Evolutionary conservation across 2,888 invertebrate genomes (phyloP), one percentile per base, ranked within the genome.

Genomic region (Xanthorhoe designata): DNA sequence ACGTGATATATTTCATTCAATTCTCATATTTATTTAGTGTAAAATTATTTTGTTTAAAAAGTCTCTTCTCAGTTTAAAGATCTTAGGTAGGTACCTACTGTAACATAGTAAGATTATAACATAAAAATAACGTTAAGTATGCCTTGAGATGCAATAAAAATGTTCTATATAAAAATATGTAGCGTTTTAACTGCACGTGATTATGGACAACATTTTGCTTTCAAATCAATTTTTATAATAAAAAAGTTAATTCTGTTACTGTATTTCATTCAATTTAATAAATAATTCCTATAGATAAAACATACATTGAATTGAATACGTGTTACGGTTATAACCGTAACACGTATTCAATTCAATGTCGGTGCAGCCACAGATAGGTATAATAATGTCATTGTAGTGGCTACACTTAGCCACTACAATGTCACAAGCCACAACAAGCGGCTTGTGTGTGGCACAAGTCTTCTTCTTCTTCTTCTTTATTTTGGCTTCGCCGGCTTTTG

Each of bases 181-280:
- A 84, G 85, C 86, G 87, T 90, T 90, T 90, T 88, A 86, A 87
- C 91, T 92, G 90, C 89, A 84, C 87, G 87, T 87, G 87, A 85
- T 86, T 77, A 85, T 85, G 82, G 88, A 86, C 82, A 85, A 86
- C 83, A 88, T 90, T 59, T 91, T 91, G 92, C 92, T 92, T 92
- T 92, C 85, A 87, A 91, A 91, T 88, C 87, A 83, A 85, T 88
- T 90, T 92, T 92, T 86, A 35, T 86, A 85, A 87, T 83, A 86
- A 91, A 89, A 87, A 82, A 82, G 82, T 79, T 65, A 74, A 88
- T 88, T 87, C 84, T 86, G 86, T 81, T 66, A 75, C 57, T 64
- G 66, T 60, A 42, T 74, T 83, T 80, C 72, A 74, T 76, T 47
- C 0, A 17, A 13, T 17, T 5, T 32, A 32, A 32, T 7, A 3